Evolutionary conservation across 2,797 vertebrate species (phyloP), one percentile per base, ranked within the genome.

Genomic region (Meriones psammophilus): DNA sequence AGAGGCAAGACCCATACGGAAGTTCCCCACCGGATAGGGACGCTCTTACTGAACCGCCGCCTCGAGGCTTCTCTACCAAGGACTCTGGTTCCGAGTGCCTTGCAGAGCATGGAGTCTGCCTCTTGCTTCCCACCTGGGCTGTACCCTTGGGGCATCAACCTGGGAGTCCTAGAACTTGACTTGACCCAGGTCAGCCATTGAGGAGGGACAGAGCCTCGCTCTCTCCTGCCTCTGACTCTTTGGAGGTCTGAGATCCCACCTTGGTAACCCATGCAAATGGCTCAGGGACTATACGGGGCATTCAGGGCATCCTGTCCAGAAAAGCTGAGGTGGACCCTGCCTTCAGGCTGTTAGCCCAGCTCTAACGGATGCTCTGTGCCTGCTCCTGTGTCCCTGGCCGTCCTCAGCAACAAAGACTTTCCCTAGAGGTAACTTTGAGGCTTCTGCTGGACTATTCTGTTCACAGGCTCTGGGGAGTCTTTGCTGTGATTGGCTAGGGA

Each of bases 181-280:
- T 28, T 10, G 4, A 15, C 14, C 36, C 18, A 33, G 33, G 18
- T 54, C 80, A 76, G 84, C 76, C 12, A 5, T 81, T 1, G 42
- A 42, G 39, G 18, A 85, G 54, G 26, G 50, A 74, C 42, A 0
- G 1, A 26, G 30, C 22, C 54, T 42, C 5, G 76, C 20, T 39
- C 66, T 79, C 13, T n/a, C 8, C 78, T 88, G 46, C n/a, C 9
- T 0, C 0, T 10, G n/a, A 15, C 81, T 56, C 66, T 15, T 36
- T 3, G 9, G 5, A 3, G 46, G n/a, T 62, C 71, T 66, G 54
- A 20, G 54, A 15, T 6, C 2, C 73, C 58, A 64, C 33, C 39
- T 24, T 13, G 18, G 69, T 12, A 22, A n/a, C 39, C 84, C 39
- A 20, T 0, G 15, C 12, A 39, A 36, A 15, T 3, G 6, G 56